phyloP scores from a whole-genome alignment of 2,113 vertebrate species.

The Nesogale talazaci region DNA sequence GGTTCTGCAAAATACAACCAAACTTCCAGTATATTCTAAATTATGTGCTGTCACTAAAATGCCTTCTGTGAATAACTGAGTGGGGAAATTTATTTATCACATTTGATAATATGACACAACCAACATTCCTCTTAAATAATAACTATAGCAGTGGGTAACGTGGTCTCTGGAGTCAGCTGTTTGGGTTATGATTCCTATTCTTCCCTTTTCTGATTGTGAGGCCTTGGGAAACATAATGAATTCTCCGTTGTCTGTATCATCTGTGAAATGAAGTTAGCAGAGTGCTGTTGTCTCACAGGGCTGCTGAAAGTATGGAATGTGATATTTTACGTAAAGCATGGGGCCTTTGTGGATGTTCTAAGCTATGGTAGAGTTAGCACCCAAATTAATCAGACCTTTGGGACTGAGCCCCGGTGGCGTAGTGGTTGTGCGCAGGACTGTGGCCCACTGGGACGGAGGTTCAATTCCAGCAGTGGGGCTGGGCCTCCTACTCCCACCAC shows the following conservation, averaged over 20 bases:
- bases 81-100: constrained; percentile 42
- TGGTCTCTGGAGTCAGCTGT: neutral
- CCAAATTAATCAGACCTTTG: neutral
- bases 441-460: too few relatives aligned
- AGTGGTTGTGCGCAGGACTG: too few relatives aligned
- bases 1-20: constrained; percentile 46
- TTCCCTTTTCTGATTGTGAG: constrained; percentile 21
- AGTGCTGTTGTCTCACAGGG: neutral
- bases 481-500: too few relatives aligned
- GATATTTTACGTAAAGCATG: neutral
- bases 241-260: neutral
- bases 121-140: constrained; percentile 31
- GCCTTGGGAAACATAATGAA: neutral
- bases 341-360: neutral
- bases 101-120: neutral
- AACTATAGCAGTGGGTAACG: neutral
- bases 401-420: too few relatives aligned
- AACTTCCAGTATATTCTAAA: constrained; percentile 7
- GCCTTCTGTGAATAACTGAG: constrained; percentile 33
- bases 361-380: neutral
- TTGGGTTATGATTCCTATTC: neutral
- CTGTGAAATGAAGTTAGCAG: neutral
- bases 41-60: constrained; percentile 48
- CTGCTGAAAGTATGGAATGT: neutral
- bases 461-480: too few relatives aligned